These are phyloP conservation scores for Bursaphelenchus okinawaensis DNA, from an alignment of 2,888 invertebrate genomes.

Conservation along the genomic window DNA sequence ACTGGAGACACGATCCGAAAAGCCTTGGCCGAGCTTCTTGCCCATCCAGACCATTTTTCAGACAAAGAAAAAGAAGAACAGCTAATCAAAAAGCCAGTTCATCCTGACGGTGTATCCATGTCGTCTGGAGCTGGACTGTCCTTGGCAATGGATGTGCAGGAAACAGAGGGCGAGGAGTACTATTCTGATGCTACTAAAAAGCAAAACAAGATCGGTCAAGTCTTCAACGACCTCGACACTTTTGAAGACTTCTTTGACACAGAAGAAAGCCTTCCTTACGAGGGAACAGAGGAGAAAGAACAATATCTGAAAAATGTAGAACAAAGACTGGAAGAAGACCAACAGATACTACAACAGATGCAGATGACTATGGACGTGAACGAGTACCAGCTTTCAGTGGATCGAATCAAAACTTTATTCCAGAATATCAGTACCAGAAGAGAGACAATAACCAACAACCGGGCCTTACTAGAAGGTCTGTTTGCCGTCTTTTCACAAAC, in stretches of 20 bases:
- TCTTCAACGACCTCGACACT: conserved; percentile 25
- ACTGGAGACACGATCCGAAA: background rate
- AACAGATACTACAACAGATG: conserved; percentile 28
- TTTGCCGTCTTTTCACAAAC: conserved; percentile 19
- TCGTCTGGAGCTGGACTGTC: conserved; percentile 22
- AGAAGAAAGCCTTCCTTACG: conserved; percentile 25
- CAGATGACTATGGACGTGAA: conserved; percentile 51
- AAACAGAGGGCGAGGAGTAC: conserved; percentile 22
- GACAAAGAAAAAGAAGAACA: conserved; percentile 6
- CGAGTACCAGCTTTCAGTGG: conserved; percentile 38
- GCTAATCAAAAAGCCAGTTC: background rate
- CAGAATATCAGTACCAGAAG: conserved; percentile 11
- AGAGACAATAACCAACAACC: background rate
- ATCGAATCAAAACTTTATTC: conserved; percentile 14
- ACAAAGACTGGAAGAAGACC: conserved; percentile 27
- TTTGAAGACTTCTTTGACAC: conserved; percentile 29
- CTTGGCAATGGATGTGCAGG: conserved; percentile 50
- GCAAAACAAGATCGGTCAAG: conserved; percentile 10
- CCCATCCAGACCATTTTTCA: background rate
- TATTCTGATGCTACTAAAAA: background rate
- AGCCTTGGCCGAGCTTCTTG: background rate
- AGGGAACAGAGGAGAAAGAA: conserved; percentile 26
- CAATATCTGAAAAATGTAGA: conserved; percentile 12
- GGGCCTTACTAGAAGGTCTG: background rate
- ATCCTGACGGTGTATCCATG: conserved; percentile 17